phyloP scores from a whole-genome alignment of 2,113 vertebrate species.

The Notothenia rossii region DNA sequence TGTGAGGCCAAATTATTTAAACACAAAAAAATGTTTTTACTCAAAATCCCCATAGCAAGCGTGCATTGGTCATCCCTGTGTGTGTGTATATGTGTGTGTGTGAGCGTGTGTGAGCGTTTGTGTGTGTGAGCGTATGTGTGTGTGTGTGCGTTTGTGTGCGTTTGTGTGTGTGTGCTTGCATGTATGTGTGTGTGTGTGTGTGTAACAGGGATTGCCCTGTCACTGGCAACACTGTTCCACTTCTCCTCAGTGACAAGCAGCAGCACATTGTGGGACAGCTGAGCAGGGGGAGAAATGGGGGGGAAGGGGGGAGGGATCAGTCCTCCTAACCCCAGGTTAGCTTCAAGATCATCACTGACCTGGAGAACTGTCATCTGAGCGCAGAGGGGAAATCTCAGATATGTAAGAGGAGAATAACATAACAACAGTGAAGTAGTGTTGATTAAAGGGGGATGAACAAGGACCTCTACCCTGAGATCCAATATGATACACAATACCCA shows the following conservation, averaged over 20 bases:
- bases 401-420: constrained; percentile 68
- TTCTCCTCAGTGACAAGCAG: constrained; percentile 88
- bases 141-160: constrained; percentile 28
- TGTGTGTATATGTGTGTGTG: constrained; percentile 4
- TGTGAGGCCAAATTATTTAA: too few species aligned
- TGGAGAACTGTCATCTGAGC: constrained; percentile 63
- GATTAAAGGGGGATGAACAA: constrained; percentile 46
- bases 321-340: constrained; percentile 70
- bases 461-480: constrained; percentile 4
- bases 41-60: neutral
- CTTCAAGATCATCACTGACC: constrained; percentile 68
- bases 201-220: constrained; percentile 56
- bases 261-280: constrained; percentile 96
- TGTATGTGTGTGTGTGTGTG: constrained; percentile 26
- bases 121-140: constrained; percentile 14
- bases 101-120: neutral
- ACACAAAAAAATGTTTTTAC: neutral
- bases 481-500: neutral
- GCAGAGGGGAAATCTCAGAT: constrained; percentile 60
- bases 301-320: constrained; percentile 41
- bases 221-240: constrained; percentile 70
- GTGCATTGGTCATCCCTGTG: constrained; percentile 20
- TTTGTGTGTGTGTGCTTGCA: constrained; percentile 9
- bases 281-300: constrained; percentile 57
- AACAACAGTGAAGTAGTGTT: constrained; percentile 41